Base-by-base conservation (phyloP, 2,113 vertebrate genomes). In the Thermophis baileyi region DNA sequence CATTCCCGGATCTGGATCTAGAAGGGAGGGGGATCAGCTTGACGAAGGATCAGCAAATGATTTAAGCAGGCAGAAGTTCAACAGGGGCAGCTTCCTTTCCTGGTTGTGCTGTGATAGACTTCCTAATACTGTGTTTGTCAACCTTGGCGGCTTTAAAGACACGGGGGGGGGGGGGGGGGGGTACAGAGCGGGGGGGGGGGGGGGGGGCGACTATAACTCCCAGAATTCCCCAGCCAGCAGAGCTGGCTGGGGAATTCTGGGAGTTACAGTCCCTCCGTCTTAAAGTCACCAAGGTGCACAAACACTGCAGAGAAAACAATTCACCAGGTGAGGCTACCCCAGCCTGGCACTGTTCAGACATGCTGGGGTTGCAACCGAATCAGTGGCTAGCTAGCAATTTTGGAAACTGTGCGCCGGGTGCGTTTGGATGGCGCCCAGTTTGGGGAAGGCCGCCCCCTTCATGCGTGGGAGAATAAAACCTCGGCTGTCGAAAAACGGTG, bases 401-500 rank as follows among this genome's bases (percentile, higher is more conserved):
- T 40, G 69, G 35, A 40, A 81, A 20, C 35, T 20, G 2, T 1
- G 35, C 69, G 6, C 69, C 6, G 35, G 69, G 69, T 7, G 69
- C 6, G n/a, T 74, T 40, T 8, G 16, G 6, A 3, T 18, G 30
- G 69, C 9, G 69, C 63, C 11, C 4, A 30, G 63, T 69, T 16
- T 6, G 30, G n/a, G 63, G n/a, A n/a, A 35, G n/a, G 12, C n/a
- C 4, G n/a, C 35, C 6, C 35, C n/a, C 2, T 81, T 20, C 69
- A 81, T 40, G 69, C 69, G 6, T 22, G 69, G 35, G 69, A 81
- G 69, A 20, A 81, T n/a, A 4, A 3, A 81, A 81, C n/a, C 69
- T 3, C 1, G 95, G 86, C 91, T 91, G 81, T 87, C 53, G 25
- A 0, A 0, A 0, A 46, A 95, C 91, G 89, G 85, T 0, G 0